Base-by-base conservation (phyloP, 2,888 invertebrate species). In the Chironomus riparius region DNA sequence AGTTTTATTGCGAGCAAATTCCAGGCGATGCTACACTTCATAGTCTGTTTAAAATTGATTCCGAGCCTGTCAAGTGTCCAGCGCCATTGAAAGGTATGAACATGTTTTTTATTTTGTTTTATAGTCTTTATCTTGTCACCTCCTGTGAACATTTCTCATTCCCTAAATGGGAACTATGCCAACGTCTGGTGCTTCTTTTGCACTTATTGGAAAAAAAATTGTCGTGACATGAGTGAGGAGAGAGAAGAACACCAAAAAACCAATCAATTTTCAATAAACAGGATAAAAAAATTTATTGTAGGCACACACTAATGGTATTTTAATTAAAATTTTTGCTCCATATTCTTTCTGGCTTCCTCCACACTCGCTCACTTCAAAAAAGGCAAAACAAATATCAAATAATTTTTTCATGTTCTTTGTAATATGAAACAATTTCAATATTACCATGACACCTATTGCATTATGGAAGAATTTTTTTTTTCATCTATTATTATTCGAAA, bases 41-140 rank as follows among this genome's bases (percentile, higher is more conserved):
- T 85, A 94, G 94, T 79, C 91, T 95, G 90, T 95, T 95, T 86
- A 87, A 94, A 77, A 92, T 94, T 82, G 92, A 91, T 81, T 94
- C 94, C 13, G 89, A 90, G 21, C 92, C 97, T 2, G 94, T 96
- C 68, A 90, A 92, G 81, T 97, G 97, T 84, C 97, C 97, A 0
- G 13, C 50, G 56, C 71, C 71, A 72, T 82, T 89, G 70, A 88
- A 87, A 81, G 84, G 84, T 84, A 80, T 76, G 76, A 68, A 18
- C 13, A 24, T 24, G 28, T 28, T 65, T 70, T 68, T 70, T 21
- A 70, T 48, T 28, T 70, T 70, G 7, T 47, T 70, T 70, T 7
- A 15, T 47, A 18, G 70, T 15, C 12, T 7, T 47, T 28, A 18
- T 47, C 47, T 15, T 38, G 13, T 15, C 28, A 15, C n/a, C 38